Conservation (phyloP, 2,113 vertebrate species). For the Melanocharis versteri region DNA sequence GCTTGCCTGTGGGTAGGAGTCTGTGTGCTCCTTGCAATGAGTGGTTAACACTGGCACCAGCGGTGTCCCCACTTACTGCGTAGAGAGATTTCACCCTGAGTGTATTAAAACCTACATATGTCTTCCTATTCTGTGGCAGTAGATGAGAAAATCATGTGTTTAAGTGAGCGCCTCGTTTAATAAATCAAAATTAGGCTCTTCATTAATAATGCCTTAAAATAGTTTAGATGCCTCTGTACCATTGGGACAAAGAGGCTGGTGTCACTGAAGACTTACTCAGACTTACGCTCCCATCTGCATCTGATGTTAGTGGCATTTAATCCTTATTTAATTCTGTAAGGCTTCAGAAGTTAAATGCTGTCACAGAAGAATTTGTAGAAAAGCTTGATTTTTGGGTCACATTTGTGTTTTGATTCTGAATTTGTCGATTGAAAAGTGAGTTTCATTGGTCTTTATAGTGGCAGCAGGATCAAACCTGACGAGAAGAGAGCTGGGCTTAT, state of each 20-base stretch:
- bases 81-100: not conserved
- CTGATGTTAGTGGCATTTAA: not conserved
- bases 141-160: not conserved
- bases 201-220: not conserved
- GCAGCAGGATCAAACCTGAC: not conserved
- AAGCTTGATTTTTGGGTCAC: not conserved
- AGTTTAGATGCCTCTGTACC: not conserved
- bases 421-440: not conserved
- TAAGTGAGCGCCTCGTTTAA: not conserved
- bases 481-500: not conserved
- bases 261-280: not conserved
- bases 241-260: not conserved
- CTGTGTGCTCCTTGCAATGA: not conserved
- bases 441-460: not conserved
- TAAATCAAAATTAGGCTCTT: not conserved
- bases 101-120: not conserved
- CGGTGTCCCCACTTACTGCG: accelerated
- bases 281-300: not conserved
- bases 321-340: not conserved
- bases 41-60: accelerated
- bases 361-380: not conserved
- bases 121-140: not conserved
- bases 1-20: not conserved
- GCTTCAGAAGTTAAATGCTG: not conserved
- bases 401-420: not conserved